Conservation (phyloP, 37 sponge, comb jelly and placozoan species). For the Agelas oroides region DNA sequence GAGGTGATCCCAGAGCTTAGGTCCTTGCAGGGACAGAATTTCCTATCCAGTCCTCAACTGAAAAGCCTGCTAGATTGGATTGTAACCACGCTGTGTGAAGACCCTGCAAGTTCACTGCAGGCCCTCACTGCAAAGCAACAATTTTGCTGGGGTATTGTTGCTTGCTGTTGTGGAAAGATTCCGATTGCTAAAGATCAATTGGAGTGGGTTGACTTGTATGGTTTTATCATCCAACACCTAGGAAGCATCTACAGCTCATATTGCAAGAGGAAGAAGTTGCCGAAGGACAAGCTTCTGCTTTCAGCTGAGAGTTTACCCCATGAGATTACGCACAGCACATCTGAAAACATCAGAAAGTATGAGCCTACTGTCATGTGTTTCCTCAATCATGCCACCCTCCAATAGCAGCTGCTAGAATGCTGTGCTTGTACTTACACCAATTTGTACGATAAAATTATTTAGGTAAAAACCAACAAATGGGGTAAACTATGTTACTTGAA, state of each 20-base stretch:
- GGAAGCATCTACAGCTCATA: conserved; percentile 48
- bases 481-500: too few relatives aligned
- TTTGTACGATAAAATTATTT: too few relatives aligned
- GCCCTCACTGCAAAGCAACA: conserved; percentile 41
- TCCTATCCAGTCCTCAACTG: neutral
- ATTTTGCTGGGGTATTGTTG: conserved; percentile 73
- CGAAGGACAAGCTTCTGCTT: conserved; percentile 15
- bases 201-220: conserved; percentile 49
- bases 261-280: conserved; percentile 28
- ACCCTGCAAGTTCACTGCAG: conserved; percentile 43
- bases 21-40: neutral
- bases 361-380: too few relatives aligned
- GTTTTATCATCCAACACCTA: conserved; percentile 23
- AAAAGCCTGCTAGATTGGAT: conserved; percentile 17
- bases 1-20: conserved; percentile 57
- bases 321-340: conserved; percentile 8
- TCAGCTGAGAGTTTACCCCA: conserved; percentile 12
- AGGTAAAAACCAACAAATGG: too few relatives aligned
- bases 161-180: conserved; percentile 47
- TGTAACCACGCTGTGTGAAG: conserved; percentile 6
- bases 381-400: too few relatives aligned
- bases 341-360: conserved; percentile 33
- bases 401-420: too few relatives aligned
- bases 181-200: conserved; percentile 31
- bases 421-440: too few relatives aligned